A percentile compares a stretch with the other conserved stretches of the same genome.
Evolutionary conservation across 2,888 invertebrate genomes (phyloP).

Genomic region (Sphaeridia pumilis): DNA sequence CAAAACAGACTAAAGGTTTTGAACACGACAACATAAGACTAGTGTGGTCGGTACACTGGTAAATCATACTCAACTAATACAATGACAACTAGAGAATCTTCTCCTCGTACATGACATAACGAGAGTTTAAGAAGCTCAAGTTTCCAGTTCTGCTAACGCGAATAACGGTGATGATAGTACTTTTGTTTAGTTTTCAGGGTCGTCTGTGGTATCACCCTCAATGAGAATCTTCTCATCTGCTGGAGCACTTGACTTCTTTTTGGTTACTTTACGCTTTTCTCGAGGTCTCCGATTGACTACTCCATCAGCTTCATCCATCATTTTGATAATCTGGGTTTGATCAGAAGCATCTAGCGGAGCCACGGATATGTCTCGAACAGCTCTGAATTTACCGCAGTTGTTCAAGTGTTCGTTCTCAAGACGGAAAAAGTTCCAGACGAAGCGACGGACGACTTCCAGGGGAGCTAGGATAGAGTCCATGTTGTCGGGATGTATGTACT

Average conservation of each 20-base stretch:
- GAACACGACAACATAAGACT: too few species aligned
- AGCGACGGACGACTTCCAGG: constrained; percentile 78
- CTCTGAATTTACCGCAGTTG: constrained; percentile 97
- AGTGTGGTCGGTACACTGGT: too few species aligned
- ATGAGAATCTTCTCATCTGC: constrained; percentile 29
- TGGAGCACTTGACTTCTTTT: constrained; percentile 20
- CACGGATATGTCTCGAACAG: constrained; percentile 93
- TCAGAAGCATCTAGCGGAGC: constrained; percentile 88
- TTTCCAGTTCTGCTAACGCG: not conserved
- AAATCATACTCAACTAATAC: too few species aligned
- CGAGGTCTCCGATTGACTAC: constrained; percentile 52
- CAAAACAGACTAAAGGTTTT: too few species aligned
- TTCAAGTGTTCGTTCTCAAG: constrained; percentile 98
- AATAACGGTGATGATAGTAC: too few species aligned
- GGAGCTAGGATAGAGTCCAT: constrained; percentile 74
- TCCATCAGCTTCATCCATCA: constrained; percentile 92
- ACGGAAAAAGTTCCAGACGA: constrained; percentile 99
- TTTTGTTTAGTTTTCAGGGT: constrained; percentile 25
- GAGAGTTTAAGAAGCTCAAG: too few species aligned
- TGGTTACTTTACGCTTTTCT: constrained; percentile 21
- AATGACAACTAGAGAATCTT: too few species aligned
- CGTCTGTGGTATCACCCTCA: constrained; percentile 36
- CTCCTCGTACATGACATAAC: too few species aligned
- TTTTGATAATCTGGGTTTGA: constrained; percentile 73
- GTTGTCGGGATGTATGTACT: constrained; percentile 60